phyloP scores from a whole-genome alignment of 2,888 invertebrate genomes.

The Drosophila acutilabella region DNA sequence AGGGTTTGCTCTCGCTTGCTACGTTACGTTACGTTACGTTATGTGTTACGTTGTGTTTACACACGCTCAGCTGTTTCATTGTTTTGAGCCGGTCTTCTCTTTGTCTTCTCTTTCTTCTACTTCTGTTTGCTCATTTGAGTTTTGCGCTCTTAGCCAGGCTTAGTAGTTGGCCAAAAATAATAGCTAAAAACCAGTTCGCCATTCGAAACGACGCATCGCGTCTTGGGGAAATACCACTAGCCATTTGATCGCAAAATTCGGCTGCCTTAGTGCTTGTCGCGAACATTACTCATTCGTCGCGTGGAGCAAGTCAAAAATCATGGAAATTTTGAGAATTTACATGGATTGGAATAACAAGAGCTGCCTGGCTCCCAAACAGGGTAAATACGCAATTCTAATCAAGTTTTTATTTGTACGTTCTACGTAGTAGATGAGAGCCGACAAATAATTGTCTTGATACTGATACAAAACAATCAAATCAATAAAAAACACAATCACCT shows the following conservation, averaged over 20 bases:
- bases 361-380: neutral
- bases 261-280: slow-evolving; percentile 17
- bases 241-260: slow-evolving; percentile 17
- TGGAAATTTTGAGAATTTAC: slow-evolving; percentile 19
- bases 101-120: slow-evolving; percentile 10
- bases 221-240: slow-evolving; percentile 69
- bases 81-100: slow-evolving; percentile 59
- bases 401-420: slow-evolving; percentile 18
- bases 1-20: slow-evolving; percentile 8
- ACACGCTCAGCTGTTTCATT: slow-evolving; percentile 63
- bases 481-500: slow-evolving; percentile 66
- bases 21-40: slow-evolving; percentile 20
- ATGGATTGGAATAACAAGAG: neutral
- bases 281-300: slow-evolving; percentile 62
- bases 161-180: slow-evolving; percentile 17
- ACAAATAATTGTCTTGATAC: slow-evolving; percentile 21
- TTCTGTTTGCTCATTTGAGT: slow-evolving; percentile 7
- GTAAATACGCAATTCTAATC: slow-evolving; percentile 48
- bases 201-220: slow-evolving; percentile 14
- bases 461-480: slow-evolving; percentile 1
- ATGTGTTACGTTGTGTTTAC: slow-evolving; percentile 18
- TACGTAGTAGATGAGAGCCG: slow-evolving; percentile 10
- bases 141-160: slow-evolving; percentile 31
- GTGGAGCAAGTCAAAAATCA: slow-evolving; percentile 3
- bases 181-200: slow-evolving; percentile 57